Conservation (phyloP, 2,888 invertebrate species). For the Hydriomena furcata region DNA sequence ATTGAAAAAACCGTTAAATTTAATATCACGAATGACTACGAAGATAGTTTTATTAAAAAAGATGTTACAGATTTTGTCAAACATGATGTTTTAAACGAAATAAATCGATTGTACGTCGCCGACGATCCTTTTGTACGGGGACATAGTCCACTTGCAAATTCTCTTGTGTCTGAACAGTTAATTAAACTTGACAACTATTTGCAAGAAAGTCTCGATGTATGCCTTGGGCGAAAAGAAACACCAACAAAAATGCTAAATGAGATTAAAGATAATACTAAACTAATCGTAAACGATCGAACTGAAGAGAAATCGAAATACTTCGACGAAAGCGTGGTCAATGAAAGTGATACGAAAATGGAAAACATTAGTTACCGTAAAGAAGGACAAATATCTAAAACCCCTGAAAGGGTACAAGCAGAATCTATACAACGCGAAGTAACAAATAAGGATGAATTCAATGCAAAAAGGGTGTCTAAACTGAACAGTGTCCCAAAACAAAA, state of each 20-base stretch:
- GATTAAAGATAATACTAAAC: conserved; percentile 15
- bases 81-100: conserved; percentile 14
- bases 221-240: conserved; percentile 46
- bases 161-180: conserved; percentile 66
- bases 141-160: conserved; percentile 65
- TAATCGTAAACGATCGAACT: conserved; percentile 16
- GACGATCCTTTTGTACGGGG: conserved; percentile 46
- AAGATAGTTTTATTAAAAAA: conserved; percentile 1
- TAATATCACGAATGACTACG: conserved; percentile 21
- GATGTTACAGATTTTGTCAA: conserved; percentile 12
- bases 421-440: conserved; percentile 33
- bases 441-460: conserved; percentile 25
- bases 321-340: conserved; percentile 27
- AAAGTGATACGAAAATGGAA: conserved; percentile 24
- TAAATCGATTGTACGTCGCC: conserved; percentile 16
- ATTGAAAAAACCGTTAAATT: conserved; percentile 34
- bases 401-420: conserved; percentile 32
- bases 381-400: conserved; percentile 26
- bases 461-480: conserved; percentile 45
- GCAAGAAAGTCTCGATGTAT: conserved; percentile 70
- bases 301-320: conserved; percentile 35
- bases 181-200: conserved; percentile 72
- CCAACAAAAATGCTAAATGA: conserved; percentile 19
- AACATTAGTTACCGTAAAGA: conserved; percentile 30
- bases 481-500: conserved; percentile 64